Evolutionary conservation across 1,140 invertebrate species (phyloP).

Genomic region (Globodera ellingtonae): DNA sequence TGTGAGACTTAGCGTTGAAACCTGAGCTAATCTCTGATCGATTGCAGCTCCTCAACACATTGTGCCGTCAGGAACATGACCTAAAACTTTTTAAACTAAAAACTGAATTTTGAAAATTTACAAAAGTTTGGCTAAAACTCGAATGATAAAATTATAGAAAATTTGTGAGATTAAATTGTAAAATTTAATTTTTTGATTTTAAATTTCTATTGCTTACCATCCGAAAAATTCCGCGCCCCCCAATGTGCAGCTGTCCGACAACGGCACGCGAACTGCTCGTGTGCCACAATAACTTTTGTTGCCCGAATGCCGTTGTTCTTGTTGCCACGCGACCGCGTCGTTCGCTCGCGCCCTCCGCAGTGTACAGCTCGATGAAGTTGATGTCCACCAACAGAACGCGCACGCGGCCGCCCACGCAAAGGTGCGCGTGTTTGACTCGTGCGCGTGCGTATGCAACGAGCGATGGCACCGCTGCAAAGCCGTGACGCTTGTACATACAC

Average conservation of each 20-base stretch:
- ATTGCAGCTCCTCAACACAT: neutral
- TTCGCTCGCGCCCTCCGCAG: neutral
- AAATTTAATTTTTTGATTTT: no score
- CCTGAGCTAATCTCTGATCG: constrained; percentile 2
- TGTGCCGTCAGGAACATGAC: constrained; percentile 3
- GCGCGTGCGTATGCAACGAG: neutral
- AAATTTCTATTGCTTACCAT: constrained; percentile 1
- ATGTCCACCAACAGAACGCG: neutral
- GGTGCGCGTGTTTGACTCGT: neutral
- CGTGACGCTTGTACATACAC: neutral
- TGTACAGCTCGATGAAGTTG: neutral
- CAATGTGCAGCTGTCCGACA: neutral
- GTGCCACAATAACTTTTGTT: no score
- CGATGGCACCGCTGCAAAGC: neutral
- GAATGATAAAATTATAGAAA: no score
- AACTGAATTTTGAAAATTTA: no score
- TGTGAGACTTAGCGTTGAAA: no score
- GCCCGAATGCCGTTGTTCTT: no score
- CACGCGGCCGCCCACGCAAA: neutral
- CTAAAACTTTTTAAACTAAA: neutral
- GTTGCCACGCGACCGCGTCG: neutral
- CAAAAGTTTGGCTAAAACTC: no score
- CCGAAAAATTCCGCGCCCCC: neutral
- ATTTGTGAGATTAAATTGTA: no score
- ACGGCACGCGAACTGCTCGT: no score